Conservation (phyloP, 2,113 vertebrate species). For the Actenoides lindsayi region DNA sequence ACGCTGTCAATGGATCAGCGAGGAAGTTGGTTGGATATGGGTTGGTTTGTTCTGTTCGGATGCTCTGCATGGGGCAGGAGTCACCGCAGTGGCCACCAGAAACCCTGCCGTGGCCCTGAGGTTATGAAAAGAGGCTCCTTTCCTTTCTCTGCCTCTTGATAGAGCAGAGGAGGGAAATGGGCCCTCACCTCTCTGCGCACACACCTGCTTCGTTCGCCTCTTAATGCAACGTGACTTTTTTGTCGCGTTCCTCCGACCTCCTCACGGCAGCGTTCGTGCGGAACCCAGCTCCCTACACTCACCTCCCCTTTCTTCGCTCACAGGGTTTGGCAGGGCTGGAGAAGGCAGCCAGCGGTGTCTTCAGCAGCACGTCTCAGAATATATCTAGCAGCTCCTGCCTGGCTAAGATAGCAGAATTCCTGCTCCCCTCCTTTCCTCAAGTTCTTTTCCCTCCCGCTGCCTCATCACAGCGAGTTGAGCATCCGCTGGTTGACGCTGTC, state of each 20-base stretch:
- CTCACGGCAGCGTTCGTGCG: too few species aligned
- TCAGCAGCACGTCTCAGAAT: not conserved
- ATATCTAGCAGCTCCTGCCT: not conserved
- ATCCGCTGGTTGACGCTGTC: not conserved
- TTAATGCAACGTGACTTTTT: not conserved
- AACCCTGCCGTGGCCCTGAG: not conserved
- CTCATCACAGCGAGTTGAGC: not conserved
- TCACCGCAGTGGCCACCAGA: not conserved
- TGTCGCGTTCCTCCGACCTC: too few species aligned
- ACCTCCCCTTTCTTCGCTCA: not conserved
- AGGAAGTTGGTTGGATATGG: not conserved
- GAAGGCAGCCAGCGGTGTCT: not conserved
- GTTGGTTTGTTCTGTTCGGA: not conserved
- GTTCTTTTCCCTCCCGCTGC: not conserved
- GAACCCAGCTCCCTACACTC: not conserved
- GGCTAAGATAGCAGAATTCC: not conserved
- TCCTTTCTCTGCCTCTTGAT: not conserved
- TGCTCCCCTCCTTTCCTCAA: not conserved
- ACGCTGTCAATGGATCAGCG: too few species aligned
- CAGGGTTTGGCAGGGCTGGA: conserved; percentile 12
- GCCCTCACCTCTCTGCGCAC: not conserved
- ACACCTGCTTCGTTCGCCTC: not conserved
- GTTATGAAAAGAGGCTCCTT: not conserved
- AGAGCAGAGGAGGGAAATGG: not conserved
- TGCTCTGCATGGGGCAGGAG: not conserved